Conservation (phyloP, 2,113 vertebrate genomes). For the Halcyon malimbica region DNA sequence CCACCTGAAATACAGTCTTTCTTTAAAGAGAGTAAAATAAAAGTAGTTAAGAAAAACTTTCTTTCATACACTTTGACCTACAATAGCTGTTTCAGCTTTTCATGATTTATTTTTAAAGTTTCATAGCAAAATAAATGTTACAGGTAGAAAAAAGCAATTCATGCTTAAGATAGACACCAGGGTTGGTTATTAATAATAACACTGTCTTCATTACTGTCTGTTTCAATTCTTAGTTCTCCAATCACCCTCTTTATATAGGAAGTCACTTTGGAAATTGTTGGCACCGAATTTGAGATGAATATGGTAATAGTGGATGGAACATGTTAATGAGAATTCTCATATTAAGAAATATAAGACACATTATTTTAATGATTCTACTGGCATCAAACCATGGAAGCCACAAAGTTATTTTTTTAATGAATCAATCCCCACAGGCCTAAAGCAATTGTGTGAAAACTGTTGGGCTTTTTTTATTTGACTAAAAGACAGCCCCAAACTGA, state of each 20-base stretch:
- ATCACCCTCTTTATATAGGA: slow-evolving; percentile 33
- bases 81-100: background rate
- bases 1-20: slow-evolving; percentile 29
- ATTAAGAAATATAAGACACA: slow-evolving; percentile 62
- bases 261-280: slow-evolving; percentile 62
- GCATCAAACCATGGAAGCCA: slow-evolving; percentile 59
- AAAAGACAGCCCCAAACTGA: slow-evolving; percentile 25
- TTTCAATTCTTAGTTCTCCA: slow-evolving; percentile 58
- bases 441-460: slow-evolving; percentile 52
- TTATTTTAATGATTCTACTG: slow-evolving; percentile 71
- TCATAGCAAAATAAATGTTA: background rate
- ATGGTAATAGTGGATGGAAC: slow-evolving; percentile 56
- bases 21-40: slow-evolving; percentile 26
- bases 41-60: background rate
- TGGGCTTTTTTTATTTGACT: slow-evolving; percentile 5
- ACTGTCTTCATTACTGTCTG: slow-evolving; percentile 33
- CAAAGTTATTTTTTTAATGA: slow-evolving; percentile 65
- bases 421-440: slow-evolving; percentile 55
- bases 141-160: background rate
- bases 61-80: background rate
- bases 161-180: background rate
- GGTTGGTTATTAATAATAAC: slow-evolving; percentile 28
- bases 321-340: slow-evolving; percentile 65
- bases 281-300: slow-evolving; percentile 62
- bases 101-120: background rate